These are phyloP conservation scores for Drosophila tani DNA, from an alignment of 1,140 invertebrate genomes.

Conservation along the genomic window DNA sequence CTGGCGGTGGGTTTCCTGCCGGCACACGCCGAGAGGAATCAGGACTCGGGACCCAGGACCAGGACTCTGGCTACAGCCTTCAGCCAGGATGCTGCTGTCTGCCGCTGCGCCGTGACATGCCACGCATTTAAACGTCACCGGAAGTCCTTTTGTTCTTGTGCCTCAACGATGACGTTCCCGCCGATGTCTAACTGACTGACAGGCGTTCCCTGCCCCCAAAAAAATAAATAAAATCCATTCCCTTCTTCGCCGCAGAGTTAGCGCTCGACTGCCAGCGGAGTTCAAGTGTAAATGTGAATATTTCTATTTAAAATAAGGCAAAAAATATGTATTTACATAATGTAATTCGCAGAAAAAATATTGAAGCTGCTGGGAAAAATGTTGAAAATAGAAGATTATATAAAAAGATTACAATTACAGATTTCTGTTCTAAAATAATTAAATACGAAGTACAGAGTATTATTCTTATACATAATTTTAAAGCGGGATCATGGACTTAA, in stretches of 20 bases:
- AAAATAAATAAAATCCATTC: not conserved
- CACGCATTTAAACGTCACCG: conserved; percentile 82
- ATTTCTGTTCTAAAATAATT: no score
- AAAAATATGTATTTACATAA: conserved; percentile 3
- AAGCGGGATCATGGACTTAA: no score
- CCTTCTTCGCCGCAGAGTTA: not conserved
- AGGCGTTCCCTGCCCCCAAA: conserved; percentile 20
- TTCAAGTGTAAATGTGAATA: conserved; percentile 62
- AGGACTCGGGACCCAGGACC: conserved; percentile 11
- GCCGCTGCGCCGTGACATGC: conserved; percentile 75
- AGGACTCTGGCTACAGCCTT: conserved; percentile 3
- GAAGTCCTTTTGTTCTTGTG: conserved; percentile 80
- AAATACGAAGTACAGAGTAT: no score
- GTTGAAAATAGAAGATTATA: not conserved
- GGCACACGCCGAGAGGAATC: conserved; percentile 37
- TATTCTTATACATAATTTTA: no score
- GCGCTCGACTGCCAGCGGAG: conserved; percentile 29
- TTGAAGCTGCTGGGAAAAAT: not conserved
- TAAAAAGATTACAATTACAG: no score
- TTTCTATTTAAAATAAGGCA: conserved; percentile 41
- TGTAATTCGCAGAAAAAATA: not conserved
- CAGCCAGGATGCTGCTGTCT: conserved; percentile 78
- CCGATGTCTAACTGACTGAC: conserved; percentile 43
- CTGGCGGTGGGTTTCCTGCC: conserved; percentile 45
- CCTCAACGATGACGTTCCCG: conserved; percentile 56